Base-by-base conservation (phyloP, 1,140 invertebrate genomes). In the Calosoma granatense region DNA sequence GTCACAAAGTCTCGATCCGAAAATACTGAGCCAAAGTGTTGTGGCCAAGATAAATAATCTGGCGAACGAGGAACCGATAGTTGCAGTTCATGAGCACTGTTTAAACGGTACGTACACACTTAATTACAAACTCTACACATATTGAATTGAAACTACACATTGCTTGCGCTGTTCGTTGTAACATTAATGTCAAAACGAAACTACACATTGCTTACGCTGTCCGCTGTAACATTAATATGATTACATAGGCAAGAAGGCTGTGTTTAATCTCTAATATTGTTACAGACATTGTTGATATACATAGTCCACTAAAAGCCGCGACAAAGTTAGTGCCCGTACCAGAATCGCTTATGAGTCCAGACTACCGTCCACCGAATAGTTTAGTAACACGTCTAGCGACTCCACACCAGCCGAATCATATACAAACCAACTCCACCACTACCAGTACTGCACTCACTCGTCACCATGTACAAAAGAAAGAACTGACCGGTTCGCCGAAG, bases 281-380 rank as follows among this genome's bases (percentile, higher is more conserved):
- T 47, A 11, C 58, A 68, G 68, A 67, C 58, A 54, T 59, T 20
- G 67, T 66, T 56, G 62, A 64, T 20, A 65, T 75, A 2, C 79
- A 79, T 63, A 84, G 82, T 63, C 85, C 87, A 1, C 66, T 92
- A 53, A 84, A 87, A 66, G 87, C 87, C 36, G 84, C 88, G 39
- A 87, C 86, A 0, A 90, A 89, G 72, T 82, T 91, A 73, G 84
- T 92, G 1, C 89, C 88, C 1, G 87, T 91, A 26, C 88, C 88
- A 6, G 89, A 92, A 66, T 87, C 87, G 0, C 72, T 90, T 0
- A 89, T 90, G 83, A 90, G 87, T 70, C 88, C 88, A 1, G 86
- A 90, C 70, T 87, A 87, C 65, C 74, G 82, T 62, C 80, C 82
- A 57, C 67, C 76, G 15, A 58, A 23, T 20, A 21, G 21, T 15